phyloP scores from a whole-genome alignment of 2,797 vertebrate species.

The Fistularia commersonii region DNA sequence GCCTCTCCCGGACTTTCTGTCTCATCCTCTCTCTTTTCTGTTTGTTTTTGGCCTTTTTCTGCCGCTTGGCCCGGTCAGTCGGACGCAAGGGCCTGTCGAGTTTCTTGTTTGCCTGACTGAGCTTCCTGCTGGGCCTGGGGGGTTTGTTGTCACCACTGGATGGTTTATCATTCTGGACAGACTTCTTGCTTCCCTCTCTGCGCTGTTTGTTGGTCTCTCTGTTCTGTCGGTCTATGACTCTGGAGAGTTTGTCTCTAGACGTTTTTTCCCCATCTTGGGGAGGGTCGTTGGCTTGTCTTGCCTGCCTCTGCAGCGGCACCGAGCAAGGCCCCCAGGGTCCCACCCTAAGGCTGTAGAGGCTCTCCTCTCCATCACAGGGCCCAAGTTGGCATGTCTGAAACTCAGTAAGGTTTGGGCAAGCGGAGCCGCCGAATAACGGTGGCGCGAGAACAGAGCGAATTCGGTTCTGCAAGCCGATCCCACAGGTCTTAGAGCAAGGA shows the following conservation, averaged over 20 bases:
- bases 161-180: slow-evolving; percentile 31
- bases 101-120: slow-evolving; percentile 37
- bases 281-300: slow-evolving; percentile 68
- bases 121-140: slow-evolving; percentile 43
- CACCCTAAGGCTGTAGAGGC: slow-evolving; percentile 84
- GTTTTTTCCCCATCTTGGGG: slow-evolving; percentile 26
- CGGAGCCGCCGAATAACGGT: slow-evolving; percentile 84
- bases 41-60: slow-evolving; percentile 72
- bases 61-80: slow-evolving; percentile 55
- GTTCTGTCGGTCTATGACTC: slow-evolving; percentile 18
- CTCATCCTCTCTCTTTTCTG: slow-evolving; percentile 73
- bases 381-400: slow-evolving; percentile 85
- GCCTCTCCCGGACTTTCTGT: slow-evolving; percentile 75
- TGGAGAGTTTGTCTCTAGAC: slow-evolving; percentile 1
- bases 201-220: slow-evolving; percentile 18
- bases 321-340: slow-evolving; percentile 87
- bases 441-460: slow-evolving; percentile 84
- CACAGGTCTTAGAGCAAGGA: slow-evolving; percentile 87
- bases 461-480: slow-evolving; percentile 86
- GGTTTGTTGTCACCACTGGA: slow-evolving; percentile 36
- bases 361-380: slow-evolving; percentile 78
- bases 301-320: slow-evolving; percentile 71
- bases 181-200: slow-evolving; percentile 23
- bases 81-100: slow-evolving; percentile 49
- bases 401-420: slow-evolving; percentile 91